Evolutionary conservation across 1,140 invertebrate species (phyloP).

Genomic region (Caenorhabditis latens): DNA sequence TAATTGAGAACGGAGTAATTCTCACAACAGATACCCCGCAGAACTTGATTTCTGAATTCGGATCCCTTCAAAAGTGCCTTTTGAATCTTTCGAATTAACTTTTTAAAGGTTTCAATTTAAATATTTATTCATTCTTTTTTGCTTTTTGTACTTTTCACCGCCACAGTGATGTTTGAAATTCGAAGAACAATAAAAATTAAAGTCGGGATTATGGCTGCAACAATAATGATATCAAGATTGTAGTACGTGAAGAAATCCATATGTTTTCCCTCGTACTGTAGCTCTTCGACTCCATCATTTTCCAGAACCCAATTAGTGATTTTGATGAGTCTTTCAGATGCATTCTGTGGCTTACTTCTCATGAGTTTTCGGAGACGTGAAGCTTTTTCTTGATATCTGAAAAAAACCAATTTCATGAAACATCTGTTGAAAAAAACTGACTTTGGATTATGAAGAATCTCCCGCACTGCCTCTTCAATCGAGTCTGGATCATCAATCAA

Average conservation of each 20-base stretch:
- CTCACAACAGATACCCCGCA: constrained; percentile 41
- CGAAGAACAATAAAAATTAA: constrained; percentile 38
- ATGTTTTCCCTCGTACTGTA: constrained; percentile 44
- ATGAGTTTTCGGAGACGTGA: neutral
- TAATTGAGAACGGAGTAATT: constrained; percentile 46
- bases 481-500: neutral
- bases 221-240: constrained; percentile 28
- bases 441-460: neutral
- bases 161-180: neutral
- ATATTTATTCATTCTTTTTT: constrained; percentile 19
- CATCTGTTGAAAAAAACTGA: neutral
- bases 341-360: constrained; percentile 14
- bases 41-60: constrained; percentile 31
- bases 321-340: constrained; percentile 19
- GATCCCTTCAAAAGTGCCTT: constrained; percentile 50
- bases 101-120: neutral
- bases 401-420: neutral
- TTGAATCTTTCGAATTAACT: constrained; percentile 44
- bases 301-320: constrained; percentile 37
- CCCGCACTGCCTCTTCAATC: neutral
- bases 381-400: constrained; percentile 23
- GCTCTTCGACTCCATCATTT: constrained; percentile 44
- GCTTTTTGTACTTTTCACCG: neutral
- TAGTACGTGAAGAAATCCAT: constrained; percentile 14
- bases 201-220: neutral